These are phyloP conservation scores for Anthopleura sola DNA, from an alignment of 64 coral and sea anemone species.

Conservation along the genomic window DNA sequence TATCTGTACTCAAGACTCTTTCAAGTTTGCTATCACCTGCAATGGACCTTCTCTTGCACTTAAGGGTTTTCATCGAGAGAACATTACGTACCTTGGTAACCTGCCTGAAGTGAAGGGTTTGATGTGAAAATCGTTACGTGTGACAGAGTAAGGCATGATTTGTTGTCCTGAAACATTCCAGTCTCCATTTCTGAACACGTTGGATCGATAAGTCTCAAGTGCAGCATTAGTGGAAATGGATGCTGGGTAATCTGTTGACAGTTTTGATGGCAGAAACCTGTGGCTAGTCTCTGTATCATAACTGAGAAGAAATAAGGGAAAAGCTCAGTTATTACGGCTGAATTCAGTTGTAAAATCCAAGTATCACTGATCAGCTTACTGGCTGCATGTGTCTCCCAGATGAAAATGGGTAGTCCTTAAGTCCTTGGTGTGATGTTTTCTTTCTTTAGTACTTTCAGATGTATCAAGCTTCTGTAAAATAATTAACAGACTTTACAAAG, in stretches of 20 bases:
- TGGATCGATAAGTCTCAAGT: conserved; percentile 59
- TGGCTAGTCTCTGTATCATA: conserved; percentile 32
- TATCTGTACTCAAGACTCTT: too few species aligned
- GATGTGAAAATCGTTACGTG: conserved; percentile 65
- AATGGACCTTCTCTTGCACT: too few species aligned
- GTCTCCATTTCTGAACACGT: conserved; percentile 78
- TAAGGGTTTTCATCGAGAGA: too few species aligned
- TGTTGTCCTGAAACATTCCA: conserved; percentile 57
- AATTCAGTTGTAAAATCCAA: neutral
- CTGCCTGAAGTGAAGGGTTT: conserved; percentile 34
- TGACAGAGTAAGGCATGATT: conserved; percentile 43
- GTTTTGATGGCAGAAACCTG: conserved; percentile 14
- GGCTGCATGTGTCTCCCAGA: conserved; percentile 39
- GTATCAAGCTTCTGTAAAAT: conserved; percentile 24
- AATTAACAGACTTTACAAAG: too few species aligned
- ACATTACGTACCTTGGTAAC: neutral
- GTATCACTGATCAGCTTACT: neutral
- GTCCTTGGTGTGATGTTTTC: conserved; percentile 59
- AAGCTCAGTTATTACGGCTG: neutral
- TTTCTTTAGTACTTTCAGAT: conserved; percentile 49
- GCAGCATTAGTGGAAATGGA: conserved; percentile 14
- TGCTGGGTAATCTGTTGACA: neutral
- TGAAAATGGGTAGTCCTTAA: conserved; percentile 74
- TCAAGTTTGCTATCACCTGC: too few species aligned
- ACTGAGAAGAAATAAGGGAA: neutral